These are phyloP conservation scores for Oreochromis spilurus DNA, from an alignment of 2,113 vertebrate species.

Conservation along the genomic window DNA sequence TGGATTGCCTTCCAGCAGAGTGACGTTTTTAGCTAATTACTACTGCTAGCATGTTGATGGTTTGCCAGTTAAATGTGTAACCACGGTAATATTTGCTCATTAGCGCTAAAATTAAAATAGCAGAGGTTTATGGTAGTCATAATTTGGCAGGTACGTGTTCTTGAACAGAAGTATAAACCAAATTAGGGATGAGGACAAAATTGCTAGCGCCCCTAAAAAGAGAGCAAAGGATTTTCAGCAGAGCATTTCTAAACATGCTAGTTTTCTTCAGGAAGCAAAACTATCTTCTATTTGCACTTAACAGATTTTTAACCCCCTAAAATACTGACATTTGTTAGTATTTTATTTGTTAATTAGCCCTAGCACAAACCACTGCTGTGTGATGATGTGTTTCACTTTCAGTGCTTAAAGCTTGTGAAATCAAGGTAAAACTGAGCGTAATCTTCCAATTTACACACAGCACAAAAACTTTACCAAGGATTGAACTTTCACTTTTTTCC, in stretches of 20 bases:
- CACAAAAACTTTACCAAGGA: neutral
- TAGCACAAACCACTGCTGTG: neutral
- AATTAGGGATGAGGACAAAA: neutral
- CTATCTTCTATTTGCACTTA: neutral
- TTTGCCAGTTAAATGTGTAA: neutral
- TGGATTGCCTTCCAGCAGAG: neutral
- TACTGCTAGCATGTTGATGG: neutral
- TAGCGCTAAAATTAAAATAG: neutral
- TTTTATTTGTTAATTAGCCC: neutral
- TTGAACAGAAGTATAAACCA: neutral
- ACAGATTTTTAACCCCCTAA: neutral
- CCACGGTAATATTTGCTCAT: neutral
- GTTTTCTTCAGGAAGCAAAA: neutral
- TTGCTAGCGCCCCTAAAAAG: neutral
- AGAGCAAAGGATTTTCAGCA: neutral
- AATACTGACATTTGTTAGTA: neutral
- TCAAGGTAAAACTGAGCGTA: neutral
- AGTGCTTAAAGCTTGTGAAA: neutral
- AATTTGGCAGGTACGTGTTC: neutral
- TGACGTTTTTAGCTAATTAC: neutral
- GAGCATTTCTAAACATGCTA: neutral
- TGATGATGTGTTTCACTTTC: neutral
- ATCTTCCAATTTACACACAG: neutral
- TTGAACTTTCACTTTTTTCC: neutral
- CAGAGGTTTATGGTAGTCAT: neutral